Conservation (phyloP, 2,797 vertebrate species). For the Scleropages formosus region DNA sequence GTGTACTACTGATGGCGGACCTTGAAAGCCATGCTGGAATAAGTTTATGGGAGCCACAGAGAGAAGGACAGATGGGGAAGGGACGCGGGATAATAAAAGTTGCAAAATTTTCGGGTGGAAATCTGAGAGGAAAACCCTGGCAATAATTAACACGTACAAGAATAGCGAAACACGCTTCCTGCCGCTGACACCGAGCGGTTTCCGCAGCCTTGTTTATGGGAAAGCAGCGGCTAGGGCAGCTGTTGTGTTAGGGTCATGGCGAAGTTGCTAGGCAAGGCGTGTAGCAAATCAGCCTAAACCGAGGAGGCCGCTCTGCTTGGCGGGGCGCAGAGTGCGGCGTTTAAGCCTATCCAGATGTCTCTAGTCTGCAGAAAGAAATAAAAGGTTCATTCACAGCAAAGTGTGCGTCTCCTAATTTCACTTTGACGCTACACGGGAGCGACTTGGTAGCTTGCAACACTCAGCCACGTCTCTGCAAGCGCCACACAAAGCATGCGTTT, state of each 20-base stretch:
- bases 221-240: slow-evolving; percentile 22
- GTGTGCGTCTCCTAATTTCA: slow-evolving; percentile 7
- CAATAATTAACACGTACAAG: slow-evolving; percentile 23
- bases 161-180: slow-evolving; percentile 14
- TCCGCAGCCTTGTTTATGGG: slow-evolving; percentile 17
- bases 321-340: background rate
- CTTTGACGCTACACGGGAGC: slow-evolving; percentile 2
- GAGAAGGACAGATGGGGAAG: background rate
- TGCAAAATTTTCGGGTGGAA: slow-evolving; percentile 14
- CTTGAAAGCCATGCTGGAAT: background rate
- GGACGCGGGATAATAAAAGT: background rate
- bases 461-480: background rate
- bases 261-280: slow-evolving; percentile 23
- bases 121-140: slow-evolving; percentile 14
- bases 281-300: slow-evolving; percentile 12
- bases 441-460: background rate
- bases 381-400: slow-evolving; percentile 17
- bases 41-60: background rate
- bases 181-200: background rate
- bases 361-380: slow-evolving; percentile 15
- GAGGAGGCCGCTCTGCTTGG: background rate
- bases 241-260: slow-evolving; percentile 22
- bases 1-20: background rate
- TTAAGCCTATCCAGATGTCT: slow-evolving; percentile 28
- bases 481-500: too few species aligned